Evolutionary conservation across 2,797 vertebrate genomes (phyloP).

Genomic region (Lates japonicus): DNA sequence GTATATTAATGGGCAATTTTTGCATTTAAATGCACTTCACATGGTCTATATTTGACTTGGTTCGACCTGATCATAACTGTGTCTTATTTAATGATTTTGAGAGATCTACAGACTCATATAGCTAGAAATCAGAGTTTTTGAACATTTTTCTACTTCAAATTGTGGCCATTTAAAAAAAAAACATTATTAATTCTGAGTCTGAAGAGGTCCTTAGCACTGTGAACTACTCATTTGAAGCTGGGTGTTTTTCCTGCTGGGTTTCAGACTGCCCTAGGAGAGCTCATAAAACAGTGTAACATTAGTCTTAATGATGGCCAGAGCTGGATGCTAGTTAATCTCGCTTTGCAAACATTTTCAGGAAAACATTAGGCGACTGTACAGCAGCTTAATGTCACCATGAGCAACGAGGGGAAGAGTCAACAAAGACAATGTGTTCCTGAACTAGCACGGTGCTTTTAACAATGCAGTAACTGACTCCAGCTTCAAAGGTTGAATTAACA

Average conservation of each 20-base stretch:
- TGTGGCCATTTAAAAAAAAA: not conserved
- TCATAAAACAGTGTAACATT: slow-evolving; percentile 5
- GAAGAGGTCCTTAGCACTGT: not conserved
- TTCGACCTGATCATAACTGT: not conserved
- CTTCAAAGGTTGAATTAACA: not conserved
- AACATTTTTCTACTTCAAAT: not conserved
- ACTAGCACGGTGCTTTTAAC: not conserved
- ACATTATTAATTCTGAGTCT: not conserved
- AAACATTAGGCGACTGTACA: not conserved
- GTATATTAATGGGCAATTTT: not conserved
- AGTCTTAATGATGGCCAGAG: not conserved
- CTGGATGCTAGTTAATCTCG: not conserved
- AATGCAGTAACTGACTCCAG: not conserved
- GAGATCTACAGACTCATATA: not conserved
- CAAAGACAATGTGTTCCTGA: not conserved
- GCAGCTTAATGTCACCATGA: not conserved
- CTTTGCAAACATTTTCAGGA: not conserved
- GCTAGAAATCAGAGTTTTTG: not conserved
- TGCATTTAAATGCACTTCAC: not conserved
- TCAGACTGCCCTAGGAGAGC: not conserved
- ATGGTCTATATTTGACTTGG: too few species aligned
- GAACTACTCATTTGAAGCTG: not conserved
- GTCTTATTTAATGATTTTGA: slow-evolving; percentile 1
- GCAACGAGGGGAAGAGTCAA: not conserved
- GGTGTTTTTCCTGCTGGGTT: not conserved